Evolutionary conservation across 2,888 invertebrate genomes (phyloP).

Genomic region (Drosophila vallismaia): DNA sequence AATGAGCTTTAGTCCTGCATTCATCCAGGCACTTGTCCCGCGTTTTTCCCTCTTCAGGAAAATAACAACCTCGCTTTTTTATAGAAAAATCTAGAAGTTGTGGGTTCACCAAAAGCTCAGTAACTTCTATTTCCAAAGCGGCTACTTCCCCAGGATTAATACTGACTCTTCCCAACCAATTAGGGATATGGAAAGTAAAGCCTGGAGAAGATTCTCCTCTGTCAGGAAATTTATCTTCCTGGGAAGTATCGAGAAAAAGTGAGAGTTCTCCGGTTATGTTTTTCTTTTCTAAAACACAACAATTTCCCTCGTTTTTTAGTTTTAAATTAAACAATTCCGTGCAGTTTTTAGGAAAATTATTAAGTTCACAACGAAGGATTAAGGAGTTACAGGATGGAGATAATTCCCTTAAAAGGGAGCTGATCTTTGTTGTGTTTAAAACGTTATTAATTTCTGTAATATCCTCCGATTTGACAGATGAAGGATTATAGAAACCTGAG

Average conservation of each 20-base stretch:
- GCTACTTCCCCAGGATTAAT: conserved; percentile 59
- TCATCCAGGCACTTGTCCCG: conserved; percentile 65
- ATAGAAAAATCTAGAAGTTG: conserved; percentile 53
- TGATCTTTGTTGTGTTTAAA: conserved; percentile 12
- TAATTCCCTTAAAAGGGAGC: conserved; percentile 43
- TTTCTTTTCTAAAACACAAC: conserved; percentile 57
- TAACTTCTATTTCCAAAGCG: conserved; percentile 47
- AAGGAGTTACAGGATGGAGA: conserved; percentile 71
- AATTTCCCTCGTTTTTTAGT: conserved; percentile 60
- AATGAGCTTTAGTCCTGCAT: conserved; percentile 62
- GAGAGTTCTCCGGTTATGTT: conserved; percentile 50
- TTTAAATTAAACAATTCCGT: conserved; percentile 55
- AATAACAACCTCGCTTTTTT: conserved; percentile 69
- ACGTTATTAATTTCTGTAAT: conserved; percentile 22
- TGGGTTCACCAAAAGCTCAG: conserved; percentile 49
- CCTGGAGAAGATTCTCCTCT: conserved; percentile 33
- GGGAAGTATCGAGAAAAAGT: conserved; percentile 69
- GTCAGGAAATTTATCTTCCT: conserved; percentile 63
- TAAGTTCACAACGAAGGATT: conserved; percentile 66
- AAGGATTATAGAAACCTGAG: conserved; percentile 60
- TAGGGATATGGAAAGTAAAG: conserved; percentile 67
- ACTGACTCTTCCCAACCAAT: conserved; percentile 53
- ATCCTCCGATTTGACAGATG: conserved; percentile 17
- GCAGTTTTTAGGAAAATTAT: conserved; percentile 52
- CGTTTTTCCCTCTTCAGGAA: conserved; percentile 60